These are phyloP conservation scores for Caenorhabditis virilis DNA, from an alignment of 2,888 invertebrate species.

Conservation along the genomic window DNA sequence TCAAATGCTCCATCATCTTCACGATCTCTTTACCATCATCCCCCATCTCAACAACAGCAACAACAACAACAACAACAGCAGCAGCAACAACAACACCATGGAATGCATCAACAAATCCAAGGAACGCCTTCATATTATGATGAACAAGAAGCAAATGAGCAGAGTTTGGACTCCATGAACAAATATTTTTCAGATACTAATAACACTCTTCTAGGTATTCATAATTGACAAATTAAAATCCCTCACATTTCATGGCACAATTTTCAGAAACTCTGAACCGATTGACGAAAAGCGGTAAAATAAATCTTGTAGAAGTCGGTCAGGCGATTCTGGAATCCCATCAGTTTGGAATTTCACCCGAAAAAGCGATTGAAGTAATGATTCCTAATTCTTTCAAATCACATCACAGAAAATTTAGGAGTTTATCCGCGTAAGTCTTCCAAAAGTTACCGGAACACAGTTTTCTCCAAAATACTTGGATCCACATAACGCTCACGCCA, in stretches of 20 bases:
- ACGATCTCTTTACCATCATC: no score
- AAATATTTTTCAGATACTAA: neutral
- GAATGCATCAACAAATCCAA: no score
- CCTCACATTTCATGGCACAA: neutral
- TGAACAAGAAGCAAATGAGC: neutral
- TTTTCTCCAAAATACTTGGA: neutral
- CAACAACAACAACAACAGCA: neutral
- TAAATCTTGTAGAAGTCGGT: neutral
- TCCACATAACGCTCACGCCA: neutral
- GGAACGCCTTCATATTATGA: no score
- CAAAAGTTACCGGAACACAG: neutral
- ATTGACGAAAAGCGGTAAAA: neutral
- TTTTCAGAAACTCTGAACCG: neutral
- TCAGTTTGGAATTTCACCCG: neutral
- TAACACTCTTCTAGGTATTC: no score
- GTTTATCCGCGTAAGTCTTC: no score
- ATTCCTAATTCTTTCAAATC: no score
- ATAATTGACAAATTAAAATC: no score
- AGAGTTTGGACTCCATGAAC: neutral
- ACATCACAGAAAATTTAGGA: no score
- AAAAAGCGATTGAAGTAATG: neutral
- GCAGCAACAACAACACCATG: neutral
- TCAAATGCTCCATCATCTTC: no score
- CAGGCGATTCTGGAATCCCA: neutral
- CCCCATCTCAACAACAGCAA: neutral